Percentiles rank a stretch among this genome's conserved stretches.
These are phyloP conservation scores for Leptogaster cylindrica DNA, from an alignment of 2,888 invertebrate genomes.

Conservation along the genomic window DNA sequence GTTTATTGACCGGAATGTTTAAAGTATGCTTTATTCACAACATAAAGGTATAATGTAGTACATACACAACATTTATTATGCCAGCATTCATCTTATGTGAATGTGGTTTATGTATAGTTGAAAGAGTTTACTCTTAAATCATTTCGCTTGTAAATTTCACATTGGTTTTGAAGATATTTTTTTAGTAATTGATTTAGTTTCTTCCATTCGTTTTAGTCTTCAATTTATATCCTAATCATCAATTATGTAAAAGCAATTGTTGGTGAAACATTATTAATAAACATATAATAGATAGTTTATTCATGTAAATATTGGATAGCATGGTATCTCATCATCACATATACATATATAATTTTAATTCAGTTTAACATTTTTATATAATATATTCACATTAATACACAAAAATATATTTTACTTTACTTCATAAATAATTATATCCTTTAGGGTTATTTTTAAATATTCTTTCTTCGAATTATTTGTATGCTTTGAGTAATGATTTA, in stretches of 20 bases:
- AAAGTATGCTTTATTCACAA: conserved; percentile 43
- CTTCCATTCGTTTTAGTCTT: background rate
- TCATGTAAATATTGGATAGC: conserved; percentile 9
- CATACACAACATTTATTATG: conserved; percentile 27
- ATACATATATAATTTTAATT: conserved; percentile 33
- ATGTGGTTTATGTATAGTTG: conserved; percentile 15
- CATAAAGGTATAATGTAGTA: conserved; percentile 39
- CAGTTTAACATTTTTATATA: conserved; percentile 27
- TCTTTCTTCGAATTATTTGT: background rate
- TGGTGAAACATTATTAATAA: conserved; percentile 3
- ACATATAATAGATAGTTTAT: conserved; percentile 12
- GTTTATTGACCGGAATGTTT: conserved; percentile 43
- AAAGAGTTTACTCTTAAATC: conserved; percentile 6
- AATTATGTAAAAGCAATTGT: no score
- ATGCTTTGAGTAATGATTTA: background rate
- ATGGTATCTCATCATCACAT: background rate
- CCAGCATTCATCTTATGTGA: conserved; percentile 19
- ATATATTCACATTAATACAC: conserved; percentile 41
- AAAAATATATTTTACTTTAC: conserved; percentile 39
- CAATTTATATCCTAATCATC: conserved; percentile 1
- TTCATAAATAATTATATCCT: conserved; percentile 35
- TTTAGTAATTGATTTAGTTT: conserved; percentile 32
- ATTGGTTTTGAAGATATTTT: conserved; percentile 16
- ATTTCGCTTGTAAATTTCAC: conserved; percentile 14
- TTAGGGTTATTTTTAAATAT: conserved; percentile 17